phyloP scores from a whole-genome alignment of 2,113 vertebrate species.

The Lophius piscatorius region DNA sequence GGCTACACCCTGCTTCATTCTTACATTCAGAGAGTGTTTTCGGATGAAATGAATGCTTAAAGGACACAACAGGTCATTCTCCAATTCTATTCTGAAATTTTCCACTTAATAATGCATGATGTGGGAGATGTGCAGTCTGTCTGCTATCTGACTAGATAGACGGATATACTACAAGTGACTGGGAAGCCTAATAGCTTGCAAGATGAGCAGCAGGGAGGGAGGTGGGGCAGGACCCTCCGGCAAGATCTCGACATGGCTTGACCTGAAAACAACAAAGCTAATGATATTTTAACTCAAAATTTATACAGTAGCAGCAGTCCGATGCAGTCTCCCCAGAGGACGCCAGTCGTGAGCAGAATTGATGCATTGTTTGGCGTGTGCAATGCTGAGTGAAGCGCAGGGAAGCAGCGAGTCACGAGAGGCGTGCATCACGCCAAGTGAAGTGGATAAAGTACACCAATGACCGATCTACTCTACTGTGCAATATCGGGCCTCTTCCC shows the following conservation, averaged over 20 bases:
- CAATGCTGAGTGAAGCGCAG: conserved; percentile 65
- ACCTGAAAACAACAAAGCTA: conserved; percentile 81
- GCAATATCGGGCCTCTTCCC: conserved; percentile 58
- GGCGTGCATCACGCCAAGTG: conserved; percentile 73
- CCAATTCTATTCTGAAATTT: too few species aligned
- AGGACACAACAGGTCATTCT: too few species aligned
- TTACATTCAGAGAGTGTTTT: too few species aligned
- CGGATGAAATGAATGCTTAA: too few species aligned
- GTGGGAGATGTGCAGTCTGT: conserved; percentile 12
- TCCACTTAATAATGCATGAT: conserved; percentile 3
- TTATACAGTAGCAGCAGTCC: conserved; percentile 61
- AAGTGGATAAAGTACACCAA: conserved; percentile 74
- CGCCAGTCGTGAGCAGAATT: conserved; percentile 49
- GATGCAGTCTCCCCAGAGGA: conserved; percentile 60
- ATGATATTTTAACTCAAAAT: conserved; percentile 74
- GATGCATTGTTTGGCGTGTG: conserved; percentile 72
- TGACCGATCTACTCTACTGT: conserved; percentile 73
- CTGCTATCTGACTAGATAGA: conserved; percentile 3
- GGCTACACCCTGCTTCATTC: too few species aligned
- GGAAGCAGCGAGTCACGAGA: conserved; percentile 79
- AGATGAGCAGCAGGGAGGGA: conserved; percentile 33
- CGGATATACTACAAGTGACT: conserved; percentile 18
- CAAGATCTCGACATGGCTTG: conserved; percentile 70
- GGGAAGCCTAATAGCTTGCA: conserved; percentile 33
- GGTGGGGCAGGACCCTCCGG: conserved; percentile 52